Conservation (phyloP, 2,797 vertebrate genomes). For the Falco cherrug region DNA sequence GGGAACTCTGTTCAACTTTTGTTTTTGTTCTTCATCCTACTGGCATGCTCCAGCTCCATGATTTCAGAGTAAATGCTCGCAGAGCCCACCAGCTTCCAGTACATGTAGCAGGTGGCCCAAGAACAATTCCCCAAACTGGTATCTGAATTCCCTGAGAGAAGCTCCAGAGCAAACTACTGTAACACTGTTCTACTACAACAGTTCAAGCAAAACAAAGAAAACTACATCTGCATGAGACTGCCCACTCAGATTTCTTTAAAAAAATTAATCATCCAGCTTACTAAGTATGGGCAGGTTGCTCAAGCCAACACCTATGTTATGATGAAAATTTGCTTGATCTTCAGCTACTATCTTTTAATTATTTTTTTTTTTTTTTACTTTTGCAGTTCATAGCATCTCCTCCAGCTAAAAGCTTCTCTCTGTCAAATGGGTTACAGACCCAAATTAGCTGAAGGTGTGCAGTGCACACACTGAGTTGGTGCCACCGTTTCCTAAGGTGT, state of each 20-base stretch:
- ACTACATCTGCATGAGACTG: fast-evolving
- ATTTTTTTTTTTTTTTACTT: not conserved
- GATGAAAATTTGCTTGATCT: not conserved
- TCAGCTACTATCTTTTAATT: not conserved
- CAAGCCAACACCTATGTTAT: not conserved
- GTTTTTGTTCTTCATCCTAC: not conserved
- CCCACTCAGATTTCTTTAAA: not conserved
- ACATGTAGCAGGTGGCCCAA: not conserved
- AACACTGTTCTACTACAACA: not conserved
- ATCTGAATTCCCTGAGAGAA: not conserved
- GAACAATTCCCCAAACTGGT: not conserved
- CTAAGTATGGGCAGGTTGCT: not conserved
- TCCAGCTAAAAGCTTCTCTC: not conserved
- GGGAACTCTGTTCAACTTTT: not conserved
- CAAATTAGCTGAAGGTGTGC: not conserved
- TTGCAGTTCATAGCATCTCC: not conserved
- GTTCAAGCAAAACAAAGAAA: not conserved
- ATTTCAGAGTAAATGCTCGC: not conserved
- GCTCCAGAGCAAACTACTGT: not conserved
- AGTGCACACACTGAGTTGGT: not conserved
- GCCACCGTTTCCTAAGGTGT: not conserved
- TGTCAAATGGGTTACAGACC: not conserved
- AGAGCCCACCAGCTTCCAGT: not conserved
- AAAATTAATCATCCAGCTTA: not conserved
- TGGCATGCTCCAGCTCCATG: not conserved